Base-by-base conservation (phyloP, 2,113 vertebrate genomes). In the Anser brachyrhynchus region DNA sequence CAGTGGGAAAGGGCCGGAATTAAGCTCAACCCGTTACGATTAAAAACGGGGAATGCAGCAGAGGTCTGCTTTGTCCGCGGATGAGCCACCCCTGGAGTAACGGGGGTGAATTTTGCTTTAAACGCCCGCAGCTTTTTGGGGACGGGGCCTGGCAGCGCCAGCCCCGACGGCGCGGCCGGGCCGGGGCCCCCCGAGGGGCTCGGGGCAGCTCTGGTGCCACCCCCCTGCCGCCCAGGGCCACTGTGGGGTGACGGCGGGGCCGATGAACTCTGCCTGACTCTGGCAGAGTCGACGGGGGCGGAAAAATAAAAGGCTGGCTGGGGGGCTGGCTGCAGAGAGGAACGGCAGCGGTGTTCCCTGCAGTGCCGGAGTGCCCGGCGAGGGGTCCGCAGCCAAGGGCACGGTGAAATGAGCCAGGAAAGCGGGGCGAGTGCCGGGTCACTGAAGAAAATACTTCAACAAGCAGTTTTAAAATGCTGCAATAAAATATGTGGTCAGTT, bases 251-350 rank as follows among this genome's bases (percentile, higher is more conserved):
- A 10, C 16, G 2, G 3, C 23, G n/a, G 20, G 49, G 43, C 39
- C 5, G 1, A 25, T 90, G 94, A 95, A 92, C 93, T 87, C 92
- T 62, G 1, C 5, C 67, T 84, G 93, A 84, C 77, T 84, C 49
- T 11, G 65, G 31, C 64, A 49, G 17, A 61, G 17, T 2, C 72
- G 11, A 11, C 39, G 80, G 19, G 26, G 13, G 15, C 35, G 79
- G 18, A 2, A 29, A 29, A 33, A 28, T 49, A 22, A 9, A 39
- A 69, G 21, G 1, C 65, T 37, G 9, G 35, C 3, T 22, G 33
- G 43, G 43, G 13, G 20, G 80, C 80, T 89, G 92, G 59, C 79
- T 28, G 26, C 51, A 65, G 55, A 59, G 28, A 23, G 62, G 84
- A 7, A 33, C 3, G 37, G 37, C 70, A 52, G 81, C 26, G 35